These are phyloP conservation scores for Euproctis similis DNA, from an alignment of 2,888 invertebrate genomes.

Conservation along the genomic window DNA sequence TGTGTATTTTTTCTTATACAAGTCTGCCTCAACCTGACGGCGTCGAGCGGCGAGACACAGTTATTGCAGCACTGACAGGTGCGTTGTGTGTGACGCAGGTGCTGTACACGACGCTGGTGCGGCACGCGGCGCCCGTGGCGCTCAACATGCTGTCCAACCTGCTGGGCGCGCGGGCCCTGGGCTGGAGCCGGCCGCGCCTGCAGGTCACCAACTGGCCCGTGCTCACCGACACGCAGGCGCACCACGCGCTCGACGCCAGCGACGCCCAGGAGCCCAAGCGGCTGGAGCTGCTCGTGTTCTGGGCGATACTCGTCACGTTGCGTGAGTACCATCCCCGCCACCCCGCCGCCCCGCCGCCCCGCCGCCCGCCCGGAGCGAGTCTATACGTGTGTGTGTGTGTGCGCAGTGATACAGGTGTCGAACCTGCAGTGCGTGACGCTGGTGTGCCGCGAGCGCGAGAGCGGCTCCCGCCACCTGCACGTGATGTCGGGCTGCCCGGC, in stretches of 20 bases:
- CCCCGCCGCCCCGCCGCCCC: no score
- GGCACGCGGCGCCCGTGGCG: slow-evolving; percentile 72
- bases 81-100: no score
- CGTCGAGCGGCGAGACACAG: no score
- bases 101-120: slow-evolving; percentile 66
- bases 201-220: no score
- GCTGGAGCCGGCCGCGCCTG: slow-evolving; percentile 11
- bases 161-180: slow-evolving; percentile 24
- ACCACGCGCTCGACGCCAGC: no score
- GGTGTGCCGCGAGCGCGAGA: slow-evolving; percentile 77
- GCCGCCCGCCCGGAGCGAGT: no score
- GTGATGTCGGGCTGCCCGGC: slow-evolving; percentile 79
- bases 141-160: slow-evolving; percentile 68
- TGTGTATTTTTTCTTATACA: no score
- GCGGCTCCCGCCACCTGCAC: slow-evolving; percentile 80
- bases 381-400: neutral
- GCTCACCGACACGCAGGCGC: no score
- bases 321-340: no score
- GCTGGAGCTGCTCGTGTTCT: slow-evolving; percentile 5
- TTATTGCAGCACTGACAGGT: no score
- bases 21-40: no score
- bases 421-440: slow-evolving; percentile 73
- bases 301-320: slow-evolving; percentile 24
- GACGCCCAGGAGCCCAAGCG: no score
- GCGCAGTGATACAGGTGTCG: slow-evolving; percentile 51